These are phyloP conservation scores for Lobophora halterata DNA, from an alignment of 2,888 invertebrate genomes.

Conservation along the genomic window DNA sequence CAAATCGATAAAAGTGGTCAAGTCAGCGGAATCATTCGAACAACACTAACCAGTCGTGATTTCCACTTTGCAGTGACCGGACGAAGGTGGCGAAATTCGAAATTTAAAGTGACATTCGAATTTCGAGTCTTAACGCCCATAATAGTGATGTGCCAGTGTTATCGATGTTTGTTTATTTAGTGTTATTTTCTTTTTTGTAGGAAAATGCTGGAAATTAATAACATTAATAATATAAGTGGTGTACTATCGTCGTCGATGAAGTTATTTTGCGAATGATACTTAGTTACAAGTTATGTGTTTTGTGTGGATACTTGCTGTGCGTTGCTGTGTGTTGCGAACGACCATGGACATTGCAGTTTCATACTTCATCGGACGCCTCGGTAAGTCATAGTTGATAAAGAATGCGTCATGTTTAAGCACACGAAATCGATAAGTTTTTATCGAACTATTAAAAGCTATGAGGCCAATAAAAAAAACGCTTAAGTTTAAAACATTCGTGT, in stretches of 20 bases:
- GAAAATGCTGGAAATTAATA: constrained; percentile 79
- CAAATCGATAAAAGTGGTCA: constrained; percentile 57
- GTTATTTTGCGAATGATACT: constrained; percentile 80
- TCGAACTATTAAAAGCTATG: constrained; percentile 4
- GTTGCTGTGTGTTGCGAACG: constrained; percentile 56
- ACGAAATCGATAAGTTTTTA: constrained; percentile 26
- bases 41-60: constrained; percentile 75
- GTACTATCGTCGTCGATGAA: constrained; percentile 77
- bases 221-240: constrained; percentile 79
- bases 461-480: constrained; percentile 4
- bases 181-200: constrained; percentile 75
- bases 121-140: constrained; percentile 39
- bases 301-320: constrained; percentile 73
- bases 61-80: constrained; percentile 79
- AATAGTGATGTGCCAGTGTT: constrained; percentile 69
- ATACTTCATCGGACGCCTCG: constrained; percentile 40
- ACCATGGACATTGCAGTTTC: constrained; percentile 43
- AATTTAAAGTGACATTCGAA: constrained; percentile 61
- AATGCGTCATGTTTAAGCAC: constrained; percentile 12
- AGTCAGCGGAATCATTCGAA: constrained; percentile 53
- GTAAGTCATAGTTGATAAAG: constrained; percentile 42
- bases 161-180: constrained; percentile 55
- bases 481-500: constrained; percentile 15
- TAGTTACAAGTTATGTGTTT: constrained; percentile 72
- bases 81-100: constrained; percentile 75